Percentiles rank a stretch among this genome's conserved stretches.
These are phyloP conservation scores for Disparrhopalites patrizii DNA, from an alignment of 2,888 invertebrate genomes.

Conservation along the genomic window DNA sequence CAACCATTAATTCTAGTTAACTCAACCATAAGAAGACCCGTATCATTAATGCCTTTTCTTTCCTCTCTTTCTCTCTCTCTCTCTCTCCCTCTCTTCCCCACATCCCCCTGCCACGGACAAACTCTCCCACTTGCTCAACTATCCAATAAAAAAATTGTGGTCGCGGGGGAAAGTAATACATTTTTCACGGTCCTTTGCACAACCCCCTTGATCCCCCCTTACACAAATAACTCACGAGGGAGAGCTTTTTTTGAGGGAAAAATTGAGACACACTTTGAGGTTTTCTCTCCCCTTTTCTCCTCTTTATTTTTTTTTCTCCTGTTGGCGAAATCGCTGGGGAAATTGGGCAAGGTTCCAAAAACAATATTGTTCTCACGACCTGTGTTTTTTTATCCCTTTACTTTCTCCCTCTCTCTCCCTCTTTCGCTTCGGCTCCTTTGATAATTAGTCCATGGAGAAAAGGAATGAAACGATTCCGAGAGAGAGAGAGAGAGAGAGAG, in stretches of 20 bases:
- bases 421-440: neutral
- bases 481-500: slow-evolving; percentile 2
- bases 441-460: neutral
- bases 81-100: neutral
- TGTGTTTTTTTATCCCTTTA: neutral
- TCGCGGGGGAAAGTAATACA: neutral
- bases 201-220: neutral
- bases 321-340: neutral
- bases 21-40: no score
- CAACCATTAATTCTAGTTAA: no score
- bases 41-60: no score
- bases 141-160: neutral
- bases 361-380: neutral
- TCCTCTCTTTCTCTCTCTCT: neutral
- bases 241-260: no score
- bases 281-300: neutral
- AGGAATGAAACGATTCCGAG: no score
- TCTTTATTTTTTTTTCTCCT: neutral
- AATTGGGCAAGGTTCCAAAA: slow-evolving; percentile 3
- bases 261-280: neutral
- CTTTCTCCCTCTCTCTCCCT: neutral
- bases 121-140: neutral
- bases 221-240: neutral
- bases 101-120: neutral
- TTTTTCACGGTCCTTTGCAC: neutral